These are phyloP conservation scores for Gorsachius magnificus DNA, from an alignment of 2,797 vertebrate genomes.

Conservation along the genomic window DNA sequence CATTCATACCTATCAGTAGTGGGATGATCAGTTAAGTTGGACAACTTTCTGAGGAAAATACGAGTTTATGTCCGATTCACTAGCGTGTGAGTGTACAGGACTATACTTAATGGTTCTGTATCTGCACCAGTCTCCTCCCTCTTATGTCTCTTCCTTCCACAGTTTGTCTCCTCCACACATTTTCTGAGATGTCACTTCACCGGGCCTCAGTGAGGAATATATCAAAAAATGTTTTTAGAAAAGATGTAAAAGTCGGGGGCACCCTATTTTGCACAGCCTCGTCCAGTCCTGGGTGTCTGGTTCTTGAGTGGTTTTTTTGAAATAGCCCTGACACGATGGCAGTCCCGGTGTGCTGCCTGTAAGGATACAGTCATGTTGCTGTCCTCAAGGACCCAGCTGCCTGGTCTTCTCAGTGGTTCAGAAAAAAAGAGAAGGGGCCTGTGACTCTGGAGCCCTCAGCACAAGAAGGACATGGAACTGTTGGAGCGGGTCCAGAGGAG, in stretches of 20 bases:
- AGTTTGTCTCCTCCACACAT: not conserved
- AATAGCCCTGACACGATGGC: not conserved
- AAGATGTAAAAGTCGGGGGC: not conserved
- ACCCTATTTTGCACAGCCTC: not conserved
- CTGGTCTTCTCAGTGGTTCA: not conserved
- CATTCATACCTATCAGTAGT: not conserved
- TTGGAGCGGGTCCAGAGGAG: too few relatives aligned
- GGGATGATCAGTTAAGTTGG: not conserved
- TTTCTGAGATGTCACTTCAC: not conserved
- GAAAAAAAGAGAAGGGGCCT: not conserved
- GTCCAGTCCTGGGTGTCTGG: not conserved
- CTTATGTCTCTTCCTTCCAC: not conserved
- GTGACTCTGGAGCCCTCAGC: too few relatives aligned
- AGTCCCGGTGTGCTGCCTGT: not conserved
- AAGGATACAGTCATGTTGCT: rapidly evolving
- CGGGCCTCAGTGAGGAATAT: not conserved
- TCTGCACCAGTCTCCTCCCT: not conserved
- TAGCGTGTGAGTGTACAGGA: too few relatives aligned
- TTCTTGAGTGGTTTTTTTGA: not conserved
- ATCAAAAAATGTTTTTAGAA: not conserved
- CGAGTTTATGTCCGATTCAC: not conserved
- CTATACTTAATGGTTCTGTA: not conserved
- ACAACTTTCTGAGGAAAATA: not conserved
- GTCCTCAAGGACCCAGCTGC: not conserved
- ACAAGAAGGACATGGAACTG: too few relatives aligned